These are phyloP conservation scores for Thinocorus orbignyianus DNA, from an alignment of 2,113 vertebrate genomes.

Conservation along the genomic window DNA sequence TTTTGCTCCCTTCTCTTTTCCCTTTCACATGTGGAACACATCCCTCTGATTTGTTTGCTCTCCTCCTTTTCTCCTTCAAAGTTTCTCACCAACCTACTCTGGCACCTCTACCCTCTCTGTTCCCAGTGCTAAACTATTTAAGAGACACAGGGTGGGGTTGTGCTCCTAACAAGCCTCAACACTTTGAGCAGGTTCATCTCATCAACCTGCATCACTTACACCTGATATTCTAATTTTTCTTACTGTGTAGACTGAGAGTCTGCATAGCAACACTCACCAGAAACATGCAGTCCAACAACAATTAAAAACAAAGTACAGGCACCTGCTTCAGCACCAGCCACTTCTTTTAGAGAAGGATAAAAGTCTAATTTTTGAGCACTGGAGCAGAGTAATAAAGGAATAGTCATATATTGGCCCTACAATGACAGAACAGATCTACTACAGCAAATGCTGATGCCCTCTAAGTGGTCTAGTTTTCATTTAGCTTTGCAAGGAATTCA, in stretches of 20 bases:
- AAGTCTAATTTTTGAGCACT: neutral
- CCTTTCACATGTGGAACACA: neutral
- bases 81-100: neutral
- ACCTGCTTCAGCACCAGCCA: neutral
- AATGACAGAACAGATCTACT: neutral
- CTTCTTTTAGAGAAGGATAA: neutral
- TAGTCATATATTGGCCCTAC: neutral
- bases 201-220: neutral
- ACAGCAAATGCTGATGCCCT: neutral
- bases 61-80: neutral
- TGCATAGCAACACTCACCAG: neutral
- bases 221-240: neutral
- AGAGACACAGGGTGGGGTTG: neutral
- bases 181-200: neutral
- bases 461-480: neutral
- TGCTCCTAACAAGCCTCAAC: neutral
- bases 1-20: neutral
- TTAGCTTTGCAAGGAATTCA: neutral
- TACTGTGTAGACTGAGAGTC: neutral
- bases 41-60: neutral
- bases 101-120: neutral
- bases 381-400: neutral
- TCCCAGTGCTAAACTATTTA: neutral
- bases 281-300: neutral
- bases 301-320: neutral